Percentiles rank a stretch among this genome's conserved stretches.
These are phyloP conservation scores for Thyatira batis DNA, from an alignment of 2,888 invertebrate species.

Conservation along the genomic window DNA sequence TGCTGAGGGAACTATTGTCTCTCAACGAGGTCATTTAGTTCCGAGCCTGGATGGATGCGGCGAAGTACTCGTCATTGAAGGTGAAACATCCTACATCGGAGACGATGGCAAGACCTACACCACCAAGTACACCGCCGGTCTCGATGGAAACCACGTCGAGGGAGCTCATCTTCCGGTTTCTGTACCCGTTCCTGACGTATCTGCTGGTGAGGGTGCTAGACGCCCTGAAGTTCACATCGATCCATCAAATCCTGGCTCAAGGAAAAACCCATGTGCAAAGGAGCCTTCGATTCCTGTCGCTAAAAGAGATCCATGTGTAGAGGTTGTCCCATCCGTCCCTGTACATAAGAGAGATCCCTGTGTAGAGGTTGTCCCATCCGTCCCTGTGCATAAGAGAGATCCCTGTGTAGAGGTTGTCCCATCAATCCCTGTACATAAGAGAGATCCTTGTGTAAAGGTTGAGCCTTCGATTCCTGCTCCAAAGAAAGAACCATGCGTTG, in stretches of 20 bases:
- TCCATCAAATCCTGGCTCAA: background rate
- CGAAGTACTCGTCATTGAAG: slow-evolving; percentile 51
- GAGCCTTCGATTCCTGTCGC: background rate
- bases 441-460: background rate
- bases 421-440: background rate
- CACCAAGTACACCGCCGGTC: slow-evolving; percentile 55
- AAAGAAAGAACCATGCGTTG: background rate
- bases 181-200: slow-evolving; percentile 15
- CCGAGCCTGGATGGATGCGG: slow-evolving; percentile 40
- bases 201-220: background rate
- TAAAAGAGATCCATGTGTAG: background rate
- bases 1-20: slow-evolving; percentile 54
- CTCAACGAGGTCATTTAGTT: slow-evolving; percentile 52
- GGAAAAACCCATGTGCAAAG: background rate
- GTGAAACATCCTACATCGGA: slow-evolving; percentile 55
- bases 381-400: background rate
- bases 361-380: background rate
- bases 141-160: slow-evolving; percentile 49
- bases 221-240: background rate
- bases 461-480: background rate
- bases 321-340: background rate
- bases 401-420: background rate
- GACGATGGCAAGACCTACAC: slow-evolving; percentile 58
- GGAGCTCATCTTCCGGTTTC: slow-evolving; percentile 46
- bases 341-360: background rate